phyloP scores from a whole-genome alignment of 2,113 vertebrate genomes.

The Oryzias woworae region DNA sequence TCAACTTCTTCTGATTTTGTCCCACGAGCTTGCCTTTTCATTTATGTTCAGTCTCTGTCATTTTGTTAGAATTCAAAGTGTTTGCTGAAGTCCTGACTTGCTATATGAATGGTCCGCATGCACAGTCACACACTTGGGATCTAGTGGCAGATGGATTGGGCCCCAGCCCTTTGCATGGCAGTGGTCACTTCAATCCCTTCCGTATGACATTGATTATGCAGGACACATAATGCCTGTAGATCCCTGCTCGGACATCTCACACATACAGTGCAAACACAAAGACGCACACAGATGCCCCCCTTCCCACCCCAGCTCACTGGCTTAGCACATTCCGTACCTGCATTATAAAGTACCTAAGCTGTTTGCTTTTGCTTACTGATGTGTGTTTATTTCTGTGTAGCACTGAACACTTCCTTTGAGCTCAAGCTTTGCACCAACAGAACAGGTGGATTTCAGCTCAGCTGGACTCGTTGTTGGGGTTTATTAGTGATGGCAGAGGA shows the following conservation, averaged over 20 bases:
- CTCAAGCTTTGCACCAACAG: conserved; percentile 17
- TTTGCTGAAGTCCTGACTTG: neutral
- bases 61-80: neutral
- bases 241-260: conserved; percentile 84
- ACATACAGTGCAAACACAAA: conserved; percentile 68
- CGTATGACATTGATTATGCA: conserved; percentile 95
- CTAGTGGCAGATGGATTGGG: conserved; percentile 51
- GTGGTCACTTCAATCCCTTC: conserved; percentile 86
- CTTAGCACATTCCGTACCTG: conserved; percentile 92
- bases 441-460: conserved; percentile 12
- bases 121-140: conserved; percentile 5
- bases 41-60: conserved; percentile 5
- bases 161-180: conserved; percentile 76
- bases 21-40: too few species aligned
- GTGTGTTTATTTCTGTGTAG: conserved; percentile 12
- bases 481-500: neutral
- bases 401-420: conserved; percentile 22
- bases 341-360: conserved; percentile 85
- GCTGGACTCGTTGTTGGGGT: conserved; percentile 1
- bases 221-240: conserved; percentile 80
- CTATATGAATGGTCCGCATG: conserved; percentile 9
- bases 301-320: conserved; percentile 44
- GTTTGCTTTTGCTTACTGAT: conserved; percentile 65
- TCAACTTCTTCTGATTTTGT: too few species aligned
- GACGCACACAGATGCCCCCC: conserved; percentile 12